Evolutionary conservation across 2,113 vertebrate species (phyloP), one percentile per base, ranked within the genome.

Genomic region (Megaceryle torquata): DNA sequence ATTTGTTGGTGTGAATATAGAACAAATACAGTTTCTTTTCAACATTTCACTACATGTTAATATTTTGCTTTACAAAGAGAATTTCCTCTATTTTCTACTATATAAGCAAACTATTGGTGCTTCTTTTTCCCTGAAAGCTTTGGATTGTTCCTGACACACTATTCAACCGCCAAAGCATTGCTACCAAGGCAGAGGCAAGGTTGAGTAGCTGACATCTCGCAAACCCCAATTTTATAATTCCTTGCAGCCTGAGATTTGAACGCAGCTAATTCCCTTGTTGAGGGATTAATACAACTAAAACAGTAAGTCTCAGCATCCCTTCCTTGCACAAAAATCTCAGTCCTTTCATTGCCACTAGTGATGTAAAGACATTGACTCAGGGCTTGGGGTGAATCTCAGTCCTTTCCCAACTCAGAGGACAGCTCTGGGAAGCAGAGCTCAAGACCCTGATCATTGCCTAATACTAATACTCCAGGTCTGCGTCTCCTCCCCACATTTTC

Each of bases 321-420:
- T 64, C 21, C 20, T 43, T 76, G 41, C 44, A 61, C 46, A 51
- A 41, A 56, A 11, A 61, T 1, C 33, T 70, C 18, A 15, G 17
- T 50, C 82, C 20, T 51, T 82, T 83, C 46, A 28, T 50, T 65
- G 56, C 33, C 48, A 35, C 12, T 65, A 57, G 53, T 33, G 57
- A 43, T 15, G 37, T 70, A 56, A 65, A 61, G 56, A 54, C 3
- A 1, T 53, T 70, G 14, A 71, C 25, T 13, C 33, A 68, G 78
- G 41, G 14, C 46, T 39, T 0, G 0, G 22, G 11, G 5, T 26
- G 39, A 60, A 11, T 26, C 39, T 93, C 59, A 25, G 6, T 50
- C 26, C 39, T 88, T 82, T 50, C 57, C 26, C 9, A 43, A n/a
- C 37, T 72, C 48, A 71, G 48, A 79, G 39, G 26, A 29, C 43